phyloP scores from a whole-genome alignment of 2,113 vertebrate genomes.

The Ornithorhynchus anatinus region DNA sequence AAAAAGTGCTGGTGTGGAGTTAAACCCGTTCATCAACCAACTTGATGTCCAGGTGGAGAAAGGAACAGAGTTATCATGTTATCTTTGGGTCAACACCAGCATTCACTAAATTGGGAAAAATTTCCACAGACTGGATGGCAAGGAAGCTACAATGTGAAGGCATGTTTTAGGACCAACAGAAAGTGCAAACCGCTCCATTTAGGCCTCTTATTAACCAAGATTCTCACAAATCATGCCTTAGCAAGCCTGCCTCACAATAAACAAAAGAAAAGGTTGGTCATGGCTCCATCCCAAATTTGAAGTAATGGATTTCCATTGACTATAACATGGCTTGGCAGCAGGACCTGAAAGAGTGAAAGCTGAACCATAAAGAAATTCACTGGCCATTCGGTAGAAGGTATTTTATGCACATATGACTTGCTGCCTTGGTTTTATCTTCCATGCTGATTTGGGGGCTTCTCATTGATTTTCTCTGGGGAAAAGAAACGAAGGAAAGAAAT shows the following conservation, averaged over 20 bases:
- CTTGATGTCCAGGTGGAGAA: no score
- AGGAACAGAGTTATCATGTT: no score
- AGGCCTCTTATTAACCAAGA: background rate
- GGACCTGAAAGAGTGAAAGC: background rate
- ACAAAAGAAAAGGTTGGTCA: background rate
- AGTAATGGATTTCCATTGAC: background rate
- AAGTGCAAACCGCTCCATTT: background rate
- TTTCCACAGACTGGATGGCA: background rate
- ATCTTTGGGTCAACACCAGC: background rate
- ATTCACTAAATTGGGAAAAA: background rate
- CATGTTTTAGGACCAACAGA: background rate
- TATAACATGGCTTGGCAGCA: background rate
- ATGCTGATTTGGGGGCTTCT: conserved; percentile 23
- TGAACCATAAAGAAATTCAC: conserved; percentile 16
- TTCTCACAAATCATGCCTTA: no score
- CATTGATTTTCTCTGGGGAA: conserved; percentile 45
- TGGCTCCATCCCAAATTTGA: background rate
- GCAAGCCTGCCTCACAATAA: background rate
- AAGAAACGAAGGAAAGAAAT: conserved; percentile 47
- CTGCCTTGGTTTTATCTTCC: conserved; percentile 24
- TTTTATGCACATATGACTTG: conserved; percentile 11
- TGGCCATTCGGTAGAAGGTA: background rate
- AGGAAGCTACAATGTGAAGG: background rate
- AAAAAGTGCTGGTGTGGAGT: no score
- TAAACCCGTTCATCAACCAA: no score